Percentiles rank a stretch among this genome's conserved stretches.
Evolutionary conservation across 2,113 vertebrate genomes (phyloP).

Genomic region (Piprites chloris): DNA sequence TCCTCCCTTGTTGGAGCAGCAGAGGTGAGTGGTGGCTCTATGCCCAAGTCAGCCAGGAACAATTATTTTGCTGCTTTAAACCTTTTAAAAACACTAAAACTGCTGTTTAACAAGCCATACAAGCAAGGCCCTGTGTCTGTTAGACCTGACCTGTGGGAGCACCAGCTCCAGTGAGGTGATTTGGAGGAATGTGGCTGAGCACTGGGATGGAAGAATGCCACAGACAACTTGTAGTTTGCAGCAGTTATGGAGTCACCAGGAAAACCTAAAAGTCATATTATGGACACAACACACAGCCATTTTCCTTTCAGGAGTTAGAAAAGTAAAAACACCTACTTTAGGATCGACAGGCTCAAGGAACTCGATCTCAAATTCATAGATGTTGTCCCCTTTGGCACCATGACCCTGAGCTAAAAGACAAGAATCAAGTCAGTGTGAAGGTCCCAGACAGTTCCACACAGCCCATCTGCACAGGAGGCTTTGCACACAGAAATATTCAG

Average conservation of each 20-base stretch:
- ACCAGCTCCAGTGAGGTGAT: neutral
- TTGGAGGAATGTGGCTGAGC: neutral
- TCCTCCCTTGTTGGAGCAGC: neutral
- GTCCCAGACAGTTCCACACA: neutral
- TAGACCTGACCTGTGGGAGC: rapidly evolving
- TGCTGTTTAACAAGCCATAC: neutral
- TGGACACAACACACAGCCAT: neutral
- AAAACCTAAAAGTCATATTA: neutral
- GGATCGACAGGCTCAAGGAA: constrained; percentile 85
- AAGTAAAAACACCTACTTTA: constrained; percentile 74
- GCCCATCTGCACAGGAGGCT: neutral
- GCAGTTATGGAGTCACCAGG: neutral
- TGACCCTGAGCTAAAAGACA: constrained; percentile 84
- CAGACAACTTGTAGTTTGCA: neutral
- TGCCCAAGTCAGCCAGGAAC: neutral
- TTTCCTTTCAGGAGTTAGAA: neutral
- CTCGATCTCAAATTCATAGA: constrained; percentile 90
- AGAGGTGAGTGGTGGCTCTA: neutral
- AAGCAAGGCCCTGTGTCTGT: neutral
- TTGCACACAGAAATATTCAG: neutral
- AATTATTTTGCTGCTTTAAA: neutral
- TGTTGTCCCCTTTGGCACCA: constrained; percentile 92
- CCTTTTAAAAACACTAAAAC: neutral
- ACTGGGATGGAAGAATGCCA: neutral
- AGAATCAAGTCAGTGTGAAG: neutral